Evolutionary conservation across 2,797 vertebrate species (phyloP).

Genomic region (Gephyroberyx darwinii): DNA sequence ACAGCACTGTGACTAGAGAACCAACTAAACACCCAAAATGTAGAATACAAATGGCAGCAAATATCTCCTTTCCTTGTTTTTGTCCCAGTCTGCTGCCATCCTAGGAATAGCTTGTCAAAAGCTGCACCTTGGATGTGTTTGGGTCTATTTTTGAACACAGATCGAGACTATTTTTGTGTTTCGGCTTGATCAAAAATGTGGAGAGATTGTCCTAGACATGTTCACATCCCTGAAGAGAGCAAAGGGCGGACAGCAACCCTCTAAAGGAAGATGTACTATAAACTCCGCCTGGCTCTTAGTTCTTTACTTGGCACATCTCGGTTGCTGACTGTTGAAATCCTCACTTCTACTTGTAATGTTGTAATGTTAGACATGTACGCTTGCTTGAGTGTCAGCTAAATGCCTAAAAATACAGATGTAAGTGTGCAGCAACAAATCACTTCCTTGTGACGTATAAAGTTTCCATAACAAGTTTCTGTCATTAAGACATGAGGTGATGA

Average conservation of each 20-base stretch:
- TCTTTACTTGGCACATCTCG: background rate
- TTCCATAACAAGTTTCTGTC: too few species aligned
- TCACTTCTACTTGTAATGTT: background rate
- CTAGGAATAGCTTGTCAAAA: background rate
- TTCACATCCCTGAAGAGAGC: background rate
- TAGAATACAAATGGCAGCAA: too few species aligned
- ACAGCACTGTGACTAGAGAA: too few species aligned
- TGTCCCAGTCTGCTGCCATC: background rate
- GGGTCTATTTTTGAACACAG: constrained; percentile 49
- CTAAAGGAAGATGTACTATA: background rate
- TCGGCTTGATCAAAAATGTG: constrained; percentile 24
- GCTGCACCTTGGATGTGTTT: constrained; percentile 8
- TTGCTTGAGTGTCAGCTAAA: too few species aligned
- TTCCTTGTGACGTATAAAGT: too few species aligned
- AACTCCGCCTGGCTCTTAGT: background rate
- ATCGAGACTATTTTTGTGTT: constrained; percentile 44
- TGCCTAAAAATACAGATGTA: background rate
- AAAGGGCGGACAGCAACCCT: background rate
- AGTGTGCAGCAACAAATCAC: background rate
- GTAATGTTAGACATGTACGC: too few species aligned
- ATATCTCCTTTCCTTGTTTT: too few species aligned
- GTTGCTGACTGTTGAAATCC: background rate
- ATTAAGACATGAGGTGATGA: too few species aligned
- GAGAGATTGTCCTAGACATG: background rate
- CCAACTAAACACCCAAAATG: too few species aligned